These are phyloP conservation scores for Scatophagus argus DNA, from an alignment of 2,113 vertebrate species.

Conservation along the genomic window DNA sequence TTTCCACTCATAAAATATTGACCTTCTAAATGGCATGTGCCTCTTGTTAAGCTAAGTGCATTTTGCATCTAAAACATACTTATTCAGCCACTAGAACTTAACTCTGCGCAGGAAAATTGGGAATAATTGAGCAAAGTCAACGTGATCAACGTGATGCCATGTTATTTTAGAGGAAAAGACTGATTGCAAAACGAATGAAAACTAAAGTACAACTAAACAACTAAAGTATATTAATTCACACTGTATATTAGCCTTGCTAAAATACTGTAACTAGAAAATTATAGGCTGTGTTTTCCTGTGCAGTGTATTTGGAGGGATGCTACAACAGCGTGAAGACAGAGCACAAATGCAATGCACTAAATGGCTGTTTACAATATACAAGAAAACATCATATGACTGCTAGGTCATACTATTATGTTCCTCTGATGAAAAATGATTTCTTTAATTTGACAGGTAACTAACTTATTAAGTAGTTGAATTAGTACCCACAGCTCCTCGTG, in stretches of 20 bases:
- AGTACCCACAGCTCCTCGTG: not conserved
- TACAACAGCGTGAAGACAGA: not conserved
- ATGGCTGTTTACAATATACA: not conserved
- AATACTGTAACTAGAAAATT: not conserved
- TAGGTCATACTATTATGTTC: not conserved
- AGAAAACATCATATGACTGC: not conserved
- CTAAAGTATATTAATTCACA: not conserved
- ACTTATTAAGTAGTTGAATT: too few relatives aligned
- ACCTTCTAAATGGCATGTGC: constrained; percentile 71
- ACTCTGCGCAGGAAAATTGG: constrained; percentile 20
- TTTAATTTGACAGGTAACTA: too few relatives aligned
- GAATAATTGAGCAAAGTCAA: constrained; percentile 35
- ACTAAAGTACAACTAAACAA: too few relatives aligned
- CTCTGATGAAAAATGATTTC: too few relatives aligned
- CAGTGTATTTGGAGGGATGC: not conserved
- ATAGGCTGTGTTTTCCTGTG: not conserved
- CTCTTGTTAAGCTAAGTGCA: constrained; percentile 53
- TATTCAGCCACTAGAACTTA: constrained; percentile 23
- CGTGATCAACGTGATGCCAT: constrained; percentile 24
- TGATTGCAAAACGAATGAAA: too few relatives aligned
- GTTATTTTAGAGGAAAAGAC: not conserved
- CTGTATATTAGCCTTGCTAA: not conserved
- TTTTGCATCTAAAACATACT: constrained; percentile 63
- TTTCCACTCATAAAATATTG: constrained; percentile 39
- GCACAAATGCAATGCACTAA: not conserved